phyloP scores from a whole-genome alignment of 2,113 vertebrate genomes.

The Boulengeromyrus knoepffleri region DNA sequence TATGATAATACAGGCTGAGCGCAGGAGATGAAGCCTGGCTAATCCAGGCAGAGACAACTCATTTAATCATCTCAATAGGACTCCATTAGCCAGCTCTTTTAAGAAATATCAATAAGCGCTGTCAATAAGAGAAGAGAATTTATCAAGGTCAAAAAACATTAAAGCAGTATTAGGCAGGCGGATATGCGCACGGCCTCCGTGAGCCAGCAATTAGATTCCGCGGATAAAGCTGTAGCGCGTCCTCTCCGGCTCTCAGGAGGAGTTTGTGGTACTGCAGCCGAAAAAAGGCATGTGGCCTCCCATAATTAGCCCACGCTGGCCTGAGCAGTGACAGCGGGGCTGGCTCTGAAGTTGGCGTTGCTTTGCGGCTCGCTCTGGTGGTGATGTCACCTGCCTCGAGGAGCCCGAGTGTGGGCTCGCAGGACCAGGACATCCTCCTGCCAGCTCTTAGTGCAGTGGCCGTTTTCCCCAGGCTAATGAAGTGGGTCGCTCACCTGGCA shows the following conservation, averaged over 20 bases:
- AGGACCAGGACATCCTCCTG: background rate
- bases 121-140: slow-evolving; percentile 62
- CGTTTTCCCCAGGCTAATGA: background rate
- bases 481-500: background rate
- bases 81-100: slow-evolving; percentile 56
- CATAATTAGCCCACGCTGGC: slow-evolving; percentile 1
- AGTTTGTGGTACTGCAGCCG: background rate
- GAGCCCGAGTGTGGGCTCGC: background rate
- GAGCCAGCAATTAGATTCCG: slow-evolving; percentile 46
- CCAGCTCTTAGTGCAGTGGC: background rate
- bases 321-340: background rate
- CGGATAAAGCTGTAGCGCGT: slow-evolving; percentile 34
- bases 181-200: slow-evolving; percentile 39
- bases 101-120: slow-evolving; percentile 65
- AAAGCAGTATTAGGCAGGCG: slow-evolving; percentile 34
- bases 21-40: slow-evolving; percentile 53
- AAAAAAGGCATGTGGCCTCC: background rate
- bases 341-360: background rate
- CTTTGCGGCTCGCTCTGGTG: background rate
- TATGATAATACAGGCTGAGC: slow-evolving; percentile 59
- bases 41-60: slow-evolving; percentile 55
- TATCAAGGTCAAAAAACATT: slow-evolving; percentile 60
- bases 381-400: background rate
- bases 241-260: slow-evolving; percentile 27
- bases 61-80: slow-evolving; percentile 64